phyloP scores from a whole-genome alignment of 2,113 vertebrate genomes.

The Lates calcarifer region DNA sequence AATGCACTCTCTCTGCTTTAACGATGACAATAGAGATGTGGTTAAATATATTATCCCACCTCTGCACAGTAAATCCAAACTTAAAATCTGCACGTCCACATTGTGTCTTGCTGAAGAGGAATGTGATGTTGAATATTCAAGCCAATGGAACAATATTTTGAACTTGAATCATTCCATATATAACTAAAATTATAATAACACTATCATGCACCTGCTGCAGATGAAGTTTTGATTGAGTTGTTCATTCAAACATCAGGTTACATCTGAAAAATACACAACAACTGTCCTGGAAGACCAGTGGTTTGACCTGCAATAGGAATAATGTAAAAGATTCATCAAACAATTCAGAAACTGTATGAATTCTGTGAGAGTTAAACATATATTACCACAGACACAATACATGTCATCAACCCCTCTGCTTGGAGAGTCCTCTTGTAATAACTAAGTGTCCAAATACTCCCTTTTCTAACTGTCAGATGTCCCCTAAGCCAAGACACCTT shows the following conservation, averaged over 20 bases:
- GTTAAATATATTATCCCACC: background rate
- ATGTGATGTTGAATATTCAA: background rate
- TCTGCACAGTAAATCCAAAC: background rate
- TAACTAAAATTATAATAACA: too few species aligned
- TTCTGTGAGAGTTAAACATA: background rate
- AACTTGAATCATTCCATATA: background rate
- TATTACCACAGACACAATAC: background rate
- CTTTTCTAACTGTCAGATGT: too few species aligned
- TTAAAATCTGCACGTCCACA: background rate
- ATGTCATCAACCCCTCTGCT: background rate
- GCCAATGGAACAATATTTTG: background rate
- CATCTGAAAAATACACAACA: background rate
- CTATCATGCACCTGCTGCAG: too few species aligned
- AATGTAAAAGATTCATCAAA: background rate
- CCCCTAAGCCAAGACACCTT: background rate
- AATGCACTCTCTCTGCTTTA: background rate
- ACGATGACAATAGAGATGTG: background rate
- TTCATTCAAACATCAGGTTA: background rate
- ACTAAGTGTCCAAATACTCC: background rate
- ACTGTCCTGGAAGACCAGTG: background rate
- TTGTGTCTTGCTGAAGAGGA: background rate
- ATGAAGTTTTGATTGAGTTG: background rate
- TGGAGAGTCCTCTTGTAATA: background rate
- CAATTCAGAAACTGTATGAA: background rate
- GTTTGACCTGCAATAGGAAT: background rate